phyloP scores from a whole-genome alignment of 2,888 invertebrate genomes.

The Epistrophe grossulariae region DNA sequence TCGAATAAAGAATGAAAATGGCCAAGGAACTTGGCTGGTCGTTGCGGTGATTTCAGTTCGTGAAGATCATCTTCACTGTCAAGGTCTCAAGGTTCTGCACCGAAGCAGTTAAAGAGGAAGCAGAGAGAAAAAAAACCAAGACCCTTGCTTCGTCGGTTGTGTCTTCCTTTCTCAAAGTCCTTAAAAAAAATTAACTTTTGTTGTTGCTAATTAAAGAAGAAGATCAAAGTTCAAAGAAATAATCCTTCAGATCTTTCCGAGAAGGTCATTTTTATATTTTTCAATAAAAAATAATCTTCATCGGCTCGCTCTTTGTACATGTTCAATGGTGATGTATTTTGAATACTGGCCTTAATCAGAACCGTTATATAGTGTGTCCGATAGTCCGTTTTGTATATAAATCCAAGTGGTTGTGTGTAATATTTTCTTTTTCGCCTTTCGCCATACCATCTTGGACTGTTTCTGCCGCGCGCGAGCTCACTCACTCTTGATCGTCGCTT shows the following conservation, averaged over 20 bases:
- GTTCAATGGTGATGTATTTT: slow-evolving; percentile 78
- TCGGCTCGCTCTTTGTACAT: slow-evolving; percentile 53
- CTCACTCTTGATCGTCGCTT: slow-evolving; percentile 58
- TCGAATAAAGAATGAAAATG: slow-evolving; percentile 77
- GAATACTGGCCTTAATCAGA: slow-evolving; percentile 83
- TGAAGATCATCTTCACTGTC: slow-evolving; percentile 84
- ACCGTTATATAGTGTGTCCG: slow-evolving; percentile 82
- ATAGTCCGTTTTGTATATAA: slow-evolving; percentile 75
- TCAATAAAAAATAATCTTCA: background rate
- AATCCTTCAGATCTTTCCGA: slow-evolving; percentile 9
- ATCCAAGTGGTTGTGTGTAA: slow-evolving; percentile 64
- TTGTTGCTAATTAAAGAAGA: slow-evolving; percentile 44
- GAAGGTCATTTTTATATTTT: background rate
- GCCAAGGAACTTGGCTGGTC: slow-evolving; percentile 80
- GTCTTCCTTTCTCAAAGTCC: slow-evolving; percentile 23
- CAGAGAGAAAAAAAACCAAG: slow-evolving; percentile 16
- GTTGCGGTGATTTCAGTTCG: slow-evolving; percentile 80
- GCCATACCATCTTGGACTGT: slow-evolving; percentile 70
- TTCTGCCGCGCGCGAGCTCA: slow-evolving; percentile 63
- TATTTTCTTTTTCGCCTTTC: slow-evolving; percentile 70
- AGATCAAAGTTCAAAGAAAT: background rate
- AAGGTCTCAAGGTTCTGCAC: slow-evolving; percentile 83
- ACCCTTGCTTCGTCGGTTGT: slow-evolving; percentile 52
- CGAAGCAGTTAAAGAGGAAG: slow-evolving; percentile 48
- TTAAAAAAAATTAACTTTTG: slow-evolving; percentile 1